Evolutionary conservation across 2,888 invertebrate genomes (phyloP).

Genomic region (Resseliella maxima): DNA sequence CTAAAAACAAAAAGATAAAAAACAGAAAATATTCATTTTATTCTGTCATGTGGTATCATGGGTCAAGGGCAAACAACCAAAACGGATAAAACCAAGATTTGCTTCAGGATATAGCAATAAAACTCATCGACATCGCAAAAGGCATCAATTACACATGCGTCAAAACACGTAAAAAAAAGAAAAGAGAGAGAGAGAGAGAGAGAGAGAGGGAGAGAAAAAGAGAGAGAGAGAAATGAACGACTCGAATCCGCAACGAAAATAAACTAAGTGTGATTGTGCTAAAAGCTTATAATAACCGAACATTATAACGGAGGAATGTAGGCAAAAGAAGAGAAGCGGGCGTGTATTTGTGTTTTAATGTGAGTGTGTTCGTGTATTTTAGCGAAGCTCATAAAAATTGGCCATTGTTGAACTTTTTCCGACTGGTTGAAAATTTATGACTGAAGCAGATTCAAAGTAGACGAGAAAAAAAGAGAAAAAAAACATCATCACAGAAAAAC

Average conservation of each 20-base stretch:
- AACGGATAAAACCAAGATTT: not conserved
- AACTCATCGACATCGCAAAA: not conserved
- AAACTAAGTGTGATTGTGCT: constrained; percentile 53
- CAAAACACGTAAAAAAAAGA: not conserved
- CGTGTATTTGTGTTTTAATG: too few relatives aligned
- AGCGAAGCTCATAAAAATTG: constrained; percentile 23
- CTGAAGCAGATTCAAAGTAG: not conserved
- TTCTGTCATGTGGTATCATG: not conserved
- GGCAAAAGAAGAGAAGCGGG: not conserved
- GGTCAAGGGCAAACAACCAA: not conserved
- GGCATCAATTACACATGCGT: constrained; percentile 48
- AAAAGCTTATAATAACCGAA: constrained; percentile 49
- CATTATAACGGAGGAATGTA: not conserved
- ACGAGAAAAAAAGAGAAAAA: not conserved
- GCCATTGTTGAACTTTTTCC: constrained; percentile 35
- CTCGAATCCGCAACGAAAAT: not conserved
- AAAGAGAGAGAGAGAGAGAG: not conserved
- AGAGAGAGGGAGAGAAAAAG: not conserved
- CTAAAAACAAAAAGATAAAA: not conserved
- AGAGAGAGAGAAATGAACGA: not conserved
- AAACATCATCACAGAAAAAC: not conserved
- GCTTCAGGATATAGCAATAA: constrained; percentile 17
- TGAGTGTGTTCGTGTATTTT: not conserved
- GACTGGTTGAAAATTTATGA: not conserved
- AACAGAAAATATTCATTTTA: too few relatives aligned